Evolutionary conservation across 2,888 invertebrate species (phyloP).

Genomic region (Drosophila nr. perissopoda): DNA sequence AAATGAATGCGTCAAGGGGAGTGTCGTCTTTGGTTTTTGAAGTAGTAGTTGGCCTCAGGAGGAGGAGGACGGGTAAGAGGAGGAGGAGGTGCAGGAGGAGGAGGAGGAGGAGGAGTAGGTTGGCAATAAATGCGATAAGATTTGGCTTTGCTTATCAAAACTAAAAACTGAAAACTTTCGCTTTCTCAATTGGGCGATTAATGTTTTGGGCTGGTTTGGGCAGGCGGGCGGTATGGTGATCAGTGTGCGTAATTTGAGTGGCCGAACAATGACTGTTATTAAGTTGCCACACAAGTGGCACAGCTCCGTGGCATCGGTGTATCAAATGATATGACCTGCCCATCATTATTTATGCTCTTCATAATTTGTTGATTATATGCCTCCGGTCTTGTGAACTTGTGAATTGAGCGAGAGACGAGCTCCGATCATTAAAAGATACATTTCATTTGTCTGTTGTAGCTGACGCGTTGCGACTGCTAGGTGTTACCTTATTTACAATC

Average conservation of each 20-base stretch:
- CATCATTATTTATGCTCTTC: slow-evolving; percentile 46
- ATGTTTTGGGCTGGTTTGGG: not conserved
- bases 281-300: slow-evolving; percentile 39
- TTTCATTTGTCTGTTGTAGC: slow-evolving; percentile 40
- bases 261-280: slow-evolving; percentile 35
- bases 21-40: slow-evolving; percentile 5
- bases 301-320: slow-evolving; percentile 26
- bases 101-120: not conserved
- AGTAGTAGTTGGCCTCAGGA: not conserved
- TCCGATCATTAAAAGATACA: slow-evolving; percentile 51
- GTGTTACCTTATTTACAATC: slow-evolving; percentile 51
- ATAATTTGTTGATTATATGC: slow-evolving; percentile 65
- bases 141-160: slow-evolving; percentile 43
- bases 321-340: slow-evolving; percentile 10
- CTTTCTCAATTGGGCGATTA: slow-evolving; percentile 42
- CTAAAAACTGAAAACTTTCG: slow-evolving; percentile 54
- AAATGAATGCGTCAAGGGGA: slow-evolving; percentile 33
- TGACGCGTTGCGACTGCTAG: slow-evolving; percentile 21
- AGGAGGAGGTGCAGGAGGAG: not conserved
- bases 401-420: slow-evolving; percentile 45
- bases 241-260: slow-evolving; percentile 13
- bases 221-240: not conserved
- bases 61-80: not conserved
- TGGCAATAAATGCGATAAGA: slow-evolving; percentile 49
- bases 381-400: slow-evolving; percentile 49